Base-by-base conservation (phyloP, 1,140 invertebrate species). In the Drosophila nasuta region DNA sequence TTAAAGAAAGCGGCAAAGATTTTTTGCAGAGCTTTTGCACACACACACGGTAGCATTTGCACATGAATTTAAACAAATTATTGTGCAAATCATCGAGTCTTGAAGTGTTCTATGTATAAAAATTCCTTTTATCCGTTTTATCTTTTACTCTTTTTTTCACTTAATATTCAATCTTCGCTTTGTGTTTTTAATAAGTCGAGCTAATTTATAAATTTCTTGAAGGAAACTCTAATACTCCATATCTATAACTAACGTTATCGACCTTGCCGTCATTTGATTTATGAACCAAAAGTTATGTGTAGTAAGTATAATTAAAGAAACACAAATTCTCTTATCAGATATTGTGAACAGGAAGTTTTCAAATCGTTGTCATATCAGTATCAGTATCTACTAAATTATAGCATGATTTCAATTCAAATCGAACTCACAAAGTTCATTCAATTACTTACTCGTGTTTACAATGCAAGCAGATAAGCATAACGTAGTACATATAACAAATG, bases 341-440 rank as follows among this genome's bases (percentile, higher is more conserved):
- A 33, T 20, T 38, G 43, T 58, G 8, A 57, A 63, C 72, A 70
- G 66, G 51, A 70, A 75, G 45, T 58, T 58, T 51, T 63, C 43
- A 64, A 51, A 38, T 57, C 69, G 25, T 64, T 63, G 43, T 51
- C 52, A 70, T 75, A 75, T 63, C 67, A 75, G 58, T 64, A 63
- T 43, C 35, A 38, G 35, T 70, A 70, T 70, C 41, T 58, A 30
- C 35, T 56, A 57, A 43, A 28, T 70, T 75, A 56, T 46, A 52
- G 43, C n/a, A 41, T n/a, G 35, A 45, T 67, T 67, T 58, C 20
- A 52, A 51, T 58, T 46, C 30, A 20, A 67, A 67, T 67, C 15
- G 45, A 38, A 41, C 33, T 30, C 11, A 8, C 71, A 69, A 74
- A 74, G 71, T 62, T 60, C 57, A 69, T 38, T 46, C 17, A 41